Percentiles rank a stretch among this genome's conserved stretches.
phyloP scores from a whole-genome alignment of 35 echinoderm and acorn worm species.

The Hemicentrotus pulcherrimus region DNA sequence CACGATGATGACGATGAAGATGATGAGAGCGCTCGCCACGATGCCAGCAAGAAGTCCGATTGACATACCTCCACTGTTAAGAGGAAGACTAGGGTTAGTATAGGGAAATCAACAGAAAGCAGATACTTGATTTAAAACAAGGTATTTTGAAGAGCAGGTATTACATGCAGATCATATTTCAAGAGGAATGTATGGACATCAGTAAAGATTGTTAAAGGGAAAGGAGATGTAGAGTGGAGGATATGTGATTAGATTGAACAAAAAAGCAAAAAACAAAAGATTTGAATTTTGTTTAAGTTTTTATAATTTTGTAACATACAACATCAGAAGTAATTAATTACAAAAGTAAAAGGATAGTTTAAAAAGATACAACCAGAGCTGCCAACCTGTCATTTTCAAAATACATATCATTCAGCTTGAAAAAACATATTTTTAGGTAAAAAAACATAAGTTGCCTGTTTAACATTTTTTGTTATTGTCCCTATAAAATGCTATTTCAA shows the following conservation, averaged over 20 bases:
- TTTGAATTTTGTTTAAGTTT: not conserved
- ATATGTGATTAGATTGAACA: not conserved
- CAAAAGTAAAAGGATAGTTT: not conserved
- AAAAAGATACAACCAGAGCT: not conserved
- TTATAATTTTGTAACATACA: not conserved
- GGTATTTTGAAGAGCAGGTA: not conserved
- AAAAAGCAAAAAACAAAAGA: not conserved
- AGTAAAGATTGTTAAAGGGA: not conserved
- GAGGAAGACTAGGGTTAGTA: not conserved
- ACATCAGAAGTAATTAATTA: not conserved
- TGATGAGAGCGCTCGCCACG: not conserved
- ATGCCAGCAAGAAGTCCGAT: constrained; percentile 26
- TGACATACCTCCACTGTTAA: not conserved
- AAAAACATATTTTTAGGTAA: no score
- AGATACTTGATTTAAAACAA: not conserved
- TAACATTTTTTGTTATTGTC: no score
- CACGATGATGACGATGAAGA: constrained; percentile 50
- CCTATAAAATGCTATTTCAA: no score
- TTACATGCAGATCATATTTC: not conserved
- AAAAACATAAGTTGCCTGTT: no score
- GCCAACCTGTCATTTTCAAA: no score
- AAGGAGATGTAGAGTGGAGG: not conserved
- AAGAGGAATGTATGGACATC: not conserved
- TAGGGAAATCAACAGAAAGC: not conserved
- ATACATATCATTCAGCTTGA: no score